Percentiles rank a stretch among this genome's conserved stretches.
These are phyloP conservation scores for Clostera curtula DNA, from an alignment of 2,888 invertebrate species.

Conservation along the genomic window DNA sequence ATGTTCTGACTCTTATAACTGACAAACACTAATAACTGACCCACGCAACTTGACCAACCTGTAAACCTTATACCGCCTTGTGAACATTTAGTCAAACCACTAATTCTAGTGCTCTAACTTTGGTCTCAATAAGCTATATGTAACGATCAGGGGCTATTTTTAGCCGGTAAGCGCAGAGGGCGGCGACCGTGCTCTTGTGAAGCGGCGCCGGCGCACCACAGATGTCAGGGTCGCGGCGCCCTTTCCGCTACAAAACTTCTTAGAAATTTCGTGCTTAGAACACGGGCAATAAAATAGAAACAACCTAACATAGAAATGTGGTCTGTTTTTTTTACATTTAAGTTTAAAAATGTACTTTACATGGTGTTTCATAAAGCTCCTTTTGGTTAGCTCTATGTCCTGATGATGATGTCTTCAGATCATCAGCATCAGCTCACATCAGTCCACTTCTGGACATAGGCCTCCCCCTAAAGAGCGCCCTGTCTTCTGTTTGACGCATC, in stretches of 20 bases:
- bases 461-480: too few relatives aligned
- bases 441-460: too few relatives aligned
- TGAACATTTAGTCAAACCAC: conserved; percentile 11
- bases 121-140: conserved; percentile 30
- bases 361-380: too few relatives aligned
- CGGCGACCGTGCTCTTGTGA: conserved; percentile 54
- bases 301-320: too few relatives aligned
- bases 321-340: too few relatives aligned
- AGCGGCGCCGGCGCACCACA: conserved; percentile 42
- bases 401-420: too few relatives aligned
- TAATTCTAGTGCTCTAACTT: conserved; percentile 25
- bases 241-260: conserved; percentile 24
- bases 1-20: too few relatives aligned
- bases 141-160: conserved; percentile 51
- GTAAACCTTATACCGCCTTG: conserved; percentile 6
- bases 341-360: too few relatives aligned
- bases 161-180: conserved; percentile 55
- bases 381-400: too few relatives aligned
- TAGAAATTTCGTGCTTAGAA: conserved; percentile 14
- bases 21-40: too few relatives aligned
- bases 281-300: neutral
- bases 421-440: too few relatives aligned
- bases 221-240: conserved; percentile 48
- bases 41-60: conserved; percentile 2
- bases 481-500: too few relatives aligned